phyloP scores from a whole-genome alignment of 2,888 invertebrate genomes.

The Scaeva pyrastri region DNA sequence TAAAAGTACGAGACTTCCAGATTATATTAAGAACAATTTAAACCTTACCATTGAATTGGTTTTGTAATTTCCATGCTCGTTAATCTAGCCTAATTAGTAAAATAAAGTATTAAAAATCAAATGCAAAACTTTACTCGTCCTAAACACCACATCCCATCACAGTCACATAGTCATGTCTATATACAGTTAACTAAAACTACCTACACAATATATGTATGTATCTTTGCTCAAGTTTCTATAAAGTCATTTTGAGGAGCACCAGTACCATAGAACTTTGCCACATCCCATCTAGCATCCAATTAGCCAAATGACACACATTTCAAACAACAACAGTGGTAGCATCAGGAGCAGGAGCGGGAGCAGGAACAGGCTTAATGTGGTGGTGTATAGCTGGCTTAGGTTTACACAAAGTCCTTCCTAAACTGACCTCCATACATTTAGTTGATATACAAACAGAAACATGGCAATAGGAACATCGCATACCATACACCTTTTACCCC shows the following conservation, averaged over 20 bases:
- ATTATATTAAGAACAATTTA: not conserved
- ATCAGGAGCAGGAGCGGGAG: not conserved
- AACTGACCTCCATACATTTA: conserved; percentile 67
- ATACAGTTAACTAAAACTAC: not conserved
- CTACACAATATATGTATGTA: conserved; percentile 1
- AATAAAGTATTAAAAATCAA: conserved; percentile 22
- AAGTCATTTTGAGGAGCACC: conserved; percentile 33
- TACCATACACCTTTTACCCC: conserved; percentile 62
- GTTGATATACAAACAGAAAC: not conserved
- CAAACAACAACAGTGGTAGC: conserved; percentile 45
- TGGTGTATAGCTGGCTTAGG: conserved; percentile 15
- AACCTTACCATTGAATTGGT: not conserved
- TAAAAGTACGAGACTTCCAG: not conserved
- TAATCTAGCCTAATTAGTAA: conserved; percentile 6
- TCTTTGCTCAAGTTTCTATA: conserved; percentile 3
- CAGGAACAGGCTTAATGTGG: no score
- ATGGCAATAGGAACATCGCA: not conserved
- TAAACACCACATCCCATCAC: not conserved
- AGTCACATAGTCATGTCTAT: no score
- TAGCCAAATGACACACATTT: conserved; percentile 74
- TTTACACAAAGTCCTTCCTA: conserved; percentile 57
- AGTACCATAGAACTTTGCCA: conserved; percentile 37
- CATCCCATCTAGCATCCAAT: conserved; percentile 71
- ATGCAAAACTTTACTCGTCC: conserved; percentile 26
- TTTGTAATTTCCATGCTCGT: conserved; percentile 4